These are phyloP conservation scores for Dasyurus viverrinus DNA, from an alignment of 2,113 vertebrate species.

Conservation along the genomic window DNA sequence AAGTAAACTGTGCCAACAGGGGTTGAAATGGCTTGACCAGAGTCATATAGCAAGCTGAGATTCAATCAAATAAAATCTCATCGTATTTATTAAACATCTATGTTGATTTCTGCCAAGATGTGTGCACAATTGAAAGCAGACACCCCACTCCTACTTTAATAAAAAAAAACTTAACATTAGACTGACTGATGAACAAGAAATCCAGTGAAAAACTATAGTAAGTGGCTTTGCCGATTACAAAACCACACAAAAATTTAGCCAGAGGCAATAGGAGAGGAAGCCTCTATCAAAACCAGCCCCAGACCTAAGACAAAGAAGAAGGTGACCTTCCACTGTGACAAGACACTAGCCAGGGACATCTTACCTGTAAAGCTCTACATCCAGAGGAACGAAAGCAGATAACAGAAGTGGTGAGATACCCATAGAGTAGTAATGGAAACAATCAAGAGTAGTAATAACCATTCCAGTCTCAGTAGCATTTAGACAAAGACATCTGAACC, in stretches of 20 bases:
- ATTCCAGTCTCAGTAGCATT: neutral
- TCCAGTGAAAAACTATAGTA: neutral
- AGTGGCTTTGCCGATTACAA: neutral
- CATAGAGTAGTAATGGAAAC: neutral
- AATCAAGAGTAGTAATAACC: neutral
- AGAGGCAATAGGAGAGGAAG: neutral
- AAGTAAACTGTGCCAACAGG: neutral
- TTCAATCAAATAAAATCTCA: neutral
- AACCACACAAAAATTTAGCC: neutral
- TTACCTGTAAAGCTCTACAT: neutral
- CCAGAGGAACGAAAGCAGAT: neutral
- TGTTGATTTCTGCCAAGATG: neutral
- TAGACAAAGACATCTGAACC: neutral
- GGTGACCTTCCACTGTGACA: neutral
- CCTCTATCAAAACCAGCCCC: neutral
- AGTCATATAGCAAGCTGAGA: neutral
- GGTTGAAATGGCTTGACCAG: neutral
- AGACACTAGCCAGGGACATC: too few species aligned
- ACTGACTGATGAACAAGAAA: neutral
- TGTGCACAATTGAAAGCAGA: neutral
- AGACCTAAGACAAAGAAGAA: neutral
- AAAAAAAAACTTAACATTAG: neutral
- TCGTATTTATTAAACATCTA: neutral
- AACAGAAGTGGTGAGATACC: too few species aligned
- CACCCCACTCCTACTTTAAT: neutral